Evolutionary conservation across 2,113 vertebrate species (phyloP).

Genomic region (Rhinopomastus cyanomelas): DNA sequence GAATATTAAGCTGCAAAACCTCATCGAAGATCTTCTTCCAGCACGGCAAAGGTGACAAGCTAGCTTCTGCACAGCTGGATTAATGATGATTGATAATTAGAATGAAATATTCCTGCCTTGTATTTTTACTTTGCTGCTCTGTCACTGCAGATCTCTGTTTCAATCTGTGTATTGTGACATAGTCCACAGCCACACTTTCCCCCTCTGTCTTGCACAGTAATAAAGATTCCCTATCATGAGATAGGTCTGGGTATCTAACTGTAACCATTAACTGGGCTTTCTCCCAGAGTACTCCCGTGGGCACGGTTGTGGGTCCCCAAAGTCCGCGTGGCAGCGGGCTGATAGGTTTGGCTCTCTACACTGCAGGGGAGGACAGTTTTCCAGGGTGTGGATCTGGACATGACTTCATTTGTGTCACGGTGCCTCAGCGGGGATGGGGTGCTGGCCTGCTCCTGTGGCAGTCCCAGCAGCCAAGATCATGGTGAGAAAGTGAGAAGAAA

Average conservation of each 20-base stretch:
- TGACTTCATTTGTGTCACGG: background rate
- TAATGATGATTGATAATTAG: background rate
- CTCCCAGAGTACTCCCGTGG: background rate
- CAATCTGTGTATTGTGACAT: background rate
- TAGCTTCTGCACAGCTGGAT: background rate
- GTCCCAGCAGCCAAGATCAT: background rate
- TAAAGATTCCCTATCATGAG: background rate
- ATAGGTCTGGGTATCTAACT: background rate
- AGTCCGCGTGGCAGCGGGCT: background rate
- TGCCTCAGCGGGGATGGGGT: background rate
- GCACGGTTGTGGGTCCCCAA: background rate
- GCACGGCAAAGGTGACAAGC: background rate
- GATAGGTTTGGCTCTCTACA: background rate
- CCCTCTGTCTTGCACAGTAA: background rate
- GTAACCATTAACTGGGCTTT: too few relatives aligned
- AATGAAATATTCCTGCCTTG: background rate
- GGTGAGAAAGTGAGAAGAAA: background rate
- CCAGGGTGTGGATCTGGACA: background rate
- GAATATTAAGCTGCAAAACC: background rate
- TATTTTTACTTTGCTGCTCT: background rate
- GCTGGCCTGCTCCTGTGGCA: rapidly evolving
- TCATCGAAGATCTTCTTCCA: background rate
- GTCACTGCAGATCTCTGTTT: background rate
- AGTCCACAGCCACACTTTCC: background rate
- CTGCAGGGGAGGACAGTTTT: background rate